These are phyloP conservation scores for Cyanocitta stelleri DNA, from an alignment of 2,113 vertebrate species.

Conservation along the genomic window DNA sequence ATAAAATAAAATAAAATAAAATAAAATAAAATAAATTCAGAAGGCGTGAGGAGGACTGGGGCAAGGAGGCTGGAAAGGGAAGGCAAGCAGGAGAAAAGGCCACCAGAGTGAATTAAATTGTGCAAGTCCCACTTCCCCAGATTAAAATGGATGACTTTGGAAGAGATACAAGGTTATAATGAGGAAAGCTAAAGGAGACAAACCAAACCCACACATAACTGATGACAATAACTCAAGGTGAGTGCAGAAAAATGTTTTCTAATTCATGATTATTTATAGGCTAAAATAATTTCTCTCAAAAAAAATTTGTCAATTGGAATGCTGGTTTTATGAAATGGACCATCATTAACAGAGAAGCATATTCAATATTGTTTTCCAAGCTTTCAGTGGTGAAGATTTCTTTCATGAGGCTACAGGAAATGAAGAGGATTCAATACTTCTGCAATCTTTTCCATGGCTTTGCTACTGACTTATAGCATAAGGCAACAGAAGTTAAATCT, in stretches of 20 bases:
- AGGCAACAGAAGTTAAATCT: neutral
- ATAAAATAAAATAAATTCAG: neutral
- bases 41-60: neutral
- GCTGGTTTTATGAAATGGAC: neutral
- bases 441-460: neutral
- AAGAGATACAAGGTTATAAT: neutral
- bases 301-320: neutral
- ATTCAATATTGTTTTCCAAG: neutral
- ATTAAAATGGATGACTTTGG: neutral
- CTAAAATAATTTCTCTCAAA: neutral
- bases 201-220: neutral
- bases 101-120: neutral
- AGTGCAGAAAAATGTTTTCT: neutral
- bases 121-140: neutral
- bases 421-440: neutral
- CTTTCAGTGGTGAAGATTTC: neutral
- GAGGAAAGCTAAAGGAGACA: neutral
- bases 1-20: neutral
- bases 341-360: neutral
- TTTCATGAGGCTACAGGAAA: neutral
- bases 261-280: neutral
- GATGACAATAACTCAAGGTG: neutral
- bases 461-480: neutral
- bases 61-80: neutral
- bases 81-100: neutral